phyloP scores from a whole-genome alignment of 2,888 invertebrate genomes.

The Diaphora mendica region DNA sequence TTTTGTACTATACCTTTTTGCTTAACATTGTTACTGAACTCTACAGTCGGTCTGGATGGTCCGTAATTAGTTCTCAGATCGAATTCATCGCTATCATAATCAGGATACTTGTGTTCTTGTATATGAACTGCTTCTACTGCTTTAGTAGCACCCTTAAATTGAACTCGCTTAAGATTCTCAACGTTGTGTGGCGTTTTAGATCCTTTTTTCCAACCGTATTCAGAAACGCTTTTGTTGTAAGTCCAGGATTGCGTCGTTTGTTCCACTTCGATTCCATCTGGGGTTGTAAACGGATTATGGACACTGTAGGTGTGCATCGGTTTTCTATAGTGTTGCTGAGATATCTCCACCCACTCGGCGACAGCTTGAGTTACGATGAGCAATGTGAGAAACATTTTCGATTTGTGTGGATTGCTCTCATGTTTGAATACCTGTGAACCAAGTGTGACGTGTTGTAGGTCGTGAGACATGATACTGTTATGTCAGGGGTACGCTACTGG shows the following conservation, averaged over 20 bases:
- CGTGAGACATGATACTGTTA: constrained; percentile 53
- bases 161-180: constrained; percentile 25
- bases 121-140: constrained; percentile 12
- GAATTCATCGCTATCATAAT: constrained; percentile 23
- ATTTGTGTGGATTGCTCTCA: constrained; percentile 32
- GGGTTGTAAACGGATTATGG: constrained; percentile 27
- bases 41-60: constrained; percentile 13
- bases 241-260: constrained; percentile 36
- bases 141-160: constrained; percentile 14
- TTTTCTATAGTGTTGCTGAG: constrained; percentile 72
- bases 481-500: constrained; percentile 59
- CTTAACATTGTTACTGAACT: constrained; percentile 16
- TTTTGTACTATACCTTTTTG: constrained; percentile 55
- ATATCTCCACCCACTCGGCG: constrained; percentile 80
- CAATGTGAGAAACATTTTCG: constrained; percentile 58
- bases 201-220: constrained; percentile 48
- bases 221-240: constrained; percentile 60
- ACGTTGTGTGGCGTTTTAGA: constrained; percentile 13
- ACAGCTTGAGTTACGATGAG: constrained; percentile 53
- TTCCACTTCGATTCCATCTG: constrained; percentile 30
- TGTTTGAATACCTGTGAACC: constrained; percentile 54
- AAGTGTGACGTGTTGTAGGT: constrained; percentile 58
- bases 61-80: constrained; percentile 18
- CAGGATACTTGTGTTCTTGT: constrained; percentile 19
- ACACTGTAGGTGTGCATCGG: constrained; percentile 42